Evolutionary conservation across 2,797 vertebrate species (phyloP), one percentile per base, ranked within the genome.

Genomic region (Lacerta agilis): DNA sequence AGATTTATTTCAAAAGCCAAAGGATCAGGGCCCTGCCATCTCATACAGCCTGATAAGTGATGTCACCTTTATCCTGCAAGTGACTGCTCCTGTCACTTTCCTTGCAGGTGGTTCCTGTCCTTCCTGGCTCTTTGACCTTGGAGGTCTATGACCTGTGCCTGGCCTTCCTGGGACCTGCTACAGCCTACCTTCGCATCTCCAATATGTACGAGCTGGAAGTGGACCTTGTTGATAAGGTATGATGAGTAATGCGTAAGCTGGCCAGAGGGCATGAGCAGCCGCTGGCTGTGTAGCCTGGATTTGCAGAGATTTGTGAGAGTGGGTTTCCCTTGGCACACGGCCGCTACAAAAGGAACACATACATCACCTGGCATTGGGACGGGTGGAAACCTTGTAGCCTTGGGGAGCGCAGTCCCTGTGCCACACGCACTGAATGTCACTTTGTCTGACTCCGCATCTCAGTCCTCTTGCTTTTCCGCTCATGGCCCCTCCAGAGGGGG

Each of bases 151-250:
- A 97, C 81, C 93, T 97, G 36, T 97, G 97, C 80, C 86, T 97
- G 91, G 92, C 94, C 33, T 96, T 94, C 73, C 64, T 93, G 79
- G 94, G 94, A 27, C 95, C 96, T 8, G 96, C 95, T 8, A 73
- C 76, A 18, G 93, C 94, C 82, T 88, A 94, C 36, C 58, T 97
- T 55, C 89, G 77, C 0, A 91, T 97, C 20, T 97, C 96, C 41
- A 95, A 97, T 79, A 95, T 97, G 89, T 91, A 94, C 1, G 96
- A 97, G 33, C 86, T 97, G 81, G 96, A 97, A 82, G 92, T 97
- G 15, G 95, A 97, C 75, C 90, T 97, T 72, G 93, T 96, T 8
- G 93, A 97, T 85, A 97, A 96, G 93, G 97, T 55, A 55, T 55
- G 49, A 55, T 97, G 88, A 92, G 88, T 38, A 15, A 15, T 17